These are phyloP conservation scores for Stictocephala bisonia DNA, from an alignment of 2,888 invertebrate genomes.

Conservation along the genomic window DNA sequence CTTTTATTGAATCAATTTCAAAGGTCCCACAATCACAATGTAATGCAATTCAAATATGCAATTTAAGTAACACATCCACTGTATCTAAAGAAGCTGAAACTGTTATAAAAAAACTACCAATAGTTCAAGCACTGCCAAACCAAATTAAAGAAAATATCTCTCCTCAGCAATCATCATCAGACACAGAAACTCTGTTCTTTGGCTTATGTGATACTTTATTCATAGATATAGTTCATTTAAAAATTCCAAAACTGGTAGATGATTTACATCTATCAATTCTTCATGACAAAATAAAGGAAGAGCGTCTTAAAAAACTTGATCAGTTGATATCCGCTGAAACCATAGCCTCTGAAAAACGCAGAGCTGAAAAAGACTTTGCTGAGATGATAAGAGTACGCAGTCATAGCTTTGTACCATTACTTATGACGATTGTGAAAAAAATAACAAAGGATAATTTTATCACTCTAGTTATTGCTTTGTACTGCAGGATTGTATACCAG, in stretches of 20 bases:
- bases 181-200: neutral
- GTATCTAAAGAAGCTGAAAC: neutral
- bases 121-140: too few relatives aligned
- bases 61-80: too few relatives aligned
- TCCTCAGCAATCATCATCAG: too few relatives aligned
- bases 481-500: conserved; percentile 7
- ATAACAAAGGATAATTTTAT: neutral
- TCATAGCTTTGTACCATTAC: conserved; percentile 14
- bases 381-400: neutral
- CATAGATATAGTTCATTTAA: neutral
- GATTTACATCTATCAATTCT: conserved; percentile 12
- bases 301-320: conserved; percentile 15
- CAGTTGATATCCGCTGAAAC: conserved; percentile 6
- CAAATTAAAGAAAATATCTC: too few relatives aligned
- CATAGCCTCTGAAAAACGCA: conserved; percentile 5
- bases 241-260: conserved; percentile 23
- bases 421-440: conserved; percentile 5
- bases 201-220: conserved; percentile 8
- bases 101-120: too few relatives aligned
- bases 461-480: neutral
- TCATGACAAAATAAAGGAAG: conserved; percentile 13
- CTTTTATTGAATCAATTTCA: too few relatives aligned
- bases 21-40: too few relatives aligned
- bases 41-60: too few relatives aligned
- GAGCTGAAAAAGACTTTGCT: conserved; percentile 16